Evolutionary conservation across 2,113 vertebrate genomes (phyloP).

Genomic region (Bagarius yarrelli): DNA sequence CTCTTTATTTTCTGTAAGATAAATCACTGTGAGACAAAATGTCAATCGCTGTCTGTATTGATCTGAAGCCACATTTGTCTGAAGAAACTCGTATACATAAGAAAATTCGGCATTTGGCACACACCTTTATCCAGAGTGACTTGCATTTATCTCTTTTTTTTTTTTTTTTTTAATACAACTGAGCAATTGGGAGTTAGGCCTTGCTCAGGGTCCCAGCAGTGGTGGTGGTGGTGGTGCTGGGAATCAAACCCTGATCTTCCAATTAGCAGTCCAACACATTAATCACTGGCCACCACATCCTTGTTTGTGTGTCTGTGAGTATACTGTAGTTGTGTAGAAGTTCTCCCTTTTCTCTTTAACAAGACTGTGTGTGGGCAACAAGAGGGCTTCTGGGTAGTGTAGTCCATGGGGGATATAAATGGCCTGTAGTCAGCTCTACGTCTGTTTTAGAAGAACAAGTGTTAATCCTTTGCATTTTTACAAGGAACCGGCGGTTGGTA

Average conservation of each 20-base stretch:
- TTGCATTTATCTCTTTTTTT: too few relatives aligned
- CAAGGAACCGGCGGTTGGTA: not conserved
- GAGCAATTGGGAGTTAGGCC: too few relatives aligned
- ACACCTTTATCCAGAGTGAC: too few relatives aligned
- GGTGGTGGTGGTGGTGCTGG: too few relatives aligned
- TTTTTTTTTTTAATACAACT: too few relatives aligned
- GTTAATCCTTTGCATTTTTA: slow-evolving; percentile 26
- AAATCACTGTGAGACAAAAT: not conserved
- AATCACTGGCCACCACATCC: too few relatives aligned
- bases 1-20: not conserved
- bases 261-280: too few relatives aligned
- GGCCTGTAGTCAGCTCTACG: slow-evolving; percentile 18
- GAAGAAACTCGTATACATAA: not conserved
- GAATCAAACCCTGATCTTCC: too few relatives aligned
- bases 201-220: too few relatives aligned
- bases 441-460: slow-evolving; percentile 26
- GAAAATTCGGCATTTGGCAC: too few relatives aligned
- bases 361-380: slow-evolving; percentile 19
- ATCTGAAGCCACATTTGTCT: not conserved
- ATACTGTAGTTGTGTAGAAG: too few relatives aligned
- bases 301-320: not conserved
- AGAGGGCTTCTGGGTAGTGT: slow-evolving; percentile 17
- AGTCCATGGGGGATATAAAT: slow-evolving; percentile 22
- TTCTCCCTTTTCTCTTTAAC: not conserved
- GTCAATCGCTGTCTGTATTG: not conserved